Base-by-base conservation (phyloP, 2,888 invertebrate genomes). In the Cyclophora punctaria region DNA sequence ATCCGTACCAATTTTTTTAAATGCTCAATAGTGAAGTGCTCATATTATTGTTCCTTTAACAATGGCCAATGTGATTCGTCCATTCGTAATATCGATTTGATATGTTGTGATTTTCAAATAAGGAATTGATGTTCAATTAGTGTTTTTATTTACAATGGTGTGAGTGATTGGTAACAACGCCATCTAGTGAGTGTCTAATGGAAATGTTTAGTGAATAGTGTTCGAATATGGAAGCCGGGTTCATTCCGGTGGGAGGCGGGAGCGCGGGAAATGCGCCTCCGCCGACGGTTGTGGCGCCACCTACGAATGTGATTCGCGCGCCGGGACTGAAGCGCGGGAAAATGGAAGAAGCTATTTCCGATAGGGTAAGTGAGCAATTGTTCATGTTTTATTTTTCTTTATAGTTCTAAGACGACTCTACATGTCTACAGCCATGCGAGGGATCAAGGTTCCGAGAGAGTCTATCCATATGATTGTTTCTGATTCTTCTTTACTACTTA, bases 291-390 rank as follows among this genome's bases (percentile, higher is more conserved):
- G 71, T 80, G 80, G 83, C 90, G 79, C 83, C 89, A 71, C 87
- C 88, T 56, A 89, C 88, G 66, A 93, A 93, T 72, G 91, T 95
- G 46, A 90, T 95, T 56, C 90, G 95, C 59, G 94, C 94, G 66
- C 95, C 95, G 35, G 93, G 92, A 41, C 83, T 95, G 65, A 95
- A 95, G 71, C 90, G 95, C 71, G 95, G 95, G 61, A 94, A 93
- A 78, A 91, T 92, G 74, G 95, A 95, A 71, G 92, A 93, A 63
- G 91, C 93, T 51, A 92, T 94, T 53, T 91, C 92, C 47, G 93
- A 94, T 82, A 90, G 94, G 91, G 94, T 94, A 65, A 94, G 94
- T 92, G 48, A 34, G 20, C 20, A 20, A 20, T 20, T 20, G 20
- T 20, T 20, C 20, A 20, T 20, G 20, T 20, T 53, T 45, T 20